Evolutionary conservation across 2,888 invertebrate genomes (phyloP).

Genomic region (Xanthia icteritia): DNA sequence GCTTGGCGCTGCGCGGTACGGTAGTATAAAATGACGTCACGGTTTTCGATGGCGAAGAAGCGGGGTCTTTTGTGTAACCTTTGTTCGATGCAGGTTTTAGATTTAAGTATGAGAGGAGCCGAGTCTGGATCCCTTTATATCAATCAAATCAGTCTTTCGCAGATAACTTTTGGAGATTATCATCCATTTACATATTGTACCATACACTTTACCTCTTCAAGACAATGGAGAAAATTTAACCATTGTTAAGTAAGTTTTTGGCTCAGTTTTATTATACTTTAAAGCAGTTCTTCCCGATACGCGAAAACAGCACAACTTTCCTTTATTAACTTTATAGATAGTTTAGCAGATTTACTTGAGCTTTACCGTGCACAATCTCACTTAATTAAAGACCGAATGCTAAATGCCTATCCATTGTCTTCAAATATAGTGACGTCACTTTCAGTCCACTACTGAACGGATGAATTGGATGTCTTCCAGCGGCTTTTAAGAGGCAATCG

Average conservation of each 20-base stretch:
- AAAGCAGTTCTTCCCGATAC: not conserved
- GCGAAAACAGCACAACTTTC: not conserved
- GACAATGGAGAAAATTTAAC: not conserved
- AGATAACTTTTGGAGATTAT: not conserved
- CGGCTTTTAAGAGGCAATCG: slow-evolving; percentile 50
- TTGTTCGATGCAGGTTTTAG: not conserved
- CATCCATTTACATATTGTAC: not conserved
- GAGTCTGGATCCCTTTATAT: not conserved
- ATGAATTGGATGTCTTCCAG: slow-evolving; percentile 63
- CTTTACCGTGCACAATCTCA: slow-evolving; percentile 7
- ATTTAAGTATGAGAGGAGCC: slow-evolving; percentile 14
- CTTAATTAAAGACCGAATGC: slow-evolving; percentile 51
- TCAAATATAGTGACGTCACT: slow-evolving; percentile 56
- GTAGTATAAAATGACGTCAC: slow-evolving; percentile 26
- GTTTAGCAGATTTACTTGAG: slow-evolving; percentile 15
- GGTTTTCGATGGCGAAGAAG: slow-evolving; percentile 10
- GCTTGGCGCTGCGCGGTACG: not conserved
- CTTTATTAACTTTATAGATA: slow-evolving; percentile 1
- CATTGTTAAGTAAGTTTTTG: not conserved
- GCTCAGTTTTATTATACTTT: too few relatives aligned
- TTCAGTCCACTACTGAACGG: slow-evolving; percentile 44
- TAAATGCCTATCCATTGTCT: slow-evolving; percentile 55
- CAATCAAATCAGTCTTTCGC: not conserved
- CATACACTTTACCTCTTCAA: not conserved
- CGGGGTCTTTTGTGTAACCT: slow-evolving; percentile 7